A percentile compares a stretch with the other conserved stretches of the same genome.
Evolutionary conservation across 1,140 invertebrate species (phyloP).

Genomic region (Drosophila parabipectinata): DNA sequence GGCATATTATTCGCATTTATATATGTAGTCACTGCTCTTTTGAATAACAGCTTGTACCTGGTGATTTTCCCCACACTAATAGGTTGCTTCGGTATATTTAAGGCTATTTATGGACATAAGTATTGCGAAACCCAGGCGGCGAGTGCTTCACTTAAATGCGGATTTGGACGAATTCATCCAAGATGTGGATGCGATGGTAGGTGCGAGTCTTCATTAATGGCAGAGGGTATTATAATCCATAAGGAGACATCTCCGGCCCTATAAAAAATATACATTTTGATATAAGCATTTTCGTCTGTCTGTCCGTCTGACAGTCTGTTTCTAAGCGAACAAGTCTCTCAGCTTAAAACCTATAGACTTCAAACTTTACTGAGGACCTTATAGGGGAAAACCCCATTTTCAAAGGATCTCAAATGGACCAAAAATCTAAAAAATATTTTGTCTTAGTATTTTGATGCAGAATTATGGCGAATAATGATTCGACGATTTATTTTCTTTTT

Average conservation of each 20-base stretch:
- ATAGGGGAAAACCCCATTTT: too few species aligned
- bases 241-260: too few species aligned
- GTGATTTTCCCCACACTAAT: constrained; percentile 4
- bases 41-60: neutral
- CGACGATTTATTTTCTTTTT: neutral
- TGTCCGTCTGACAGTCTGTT: too few species aligned
- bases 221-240: too few species aligned
- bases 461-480: neutral
- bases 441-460: too few species aligned
- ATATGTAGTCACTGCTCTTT: neutral
- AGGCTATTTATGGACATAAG: neutral
- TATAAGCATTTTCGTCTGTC: too few species aligned
- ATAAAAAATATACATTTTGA: too few species aligned
- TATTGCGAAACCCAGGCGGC: neutral
- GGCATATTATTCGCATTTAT: neutral
- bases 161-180: neutral
- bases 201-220: neutral
- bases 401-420: too few species aligned
- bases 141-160: neutral
- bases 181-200: constrained; percentile 7
- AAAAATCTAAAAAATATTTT: too few species aligned
- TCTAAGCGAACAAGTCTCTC: too few species aligned
- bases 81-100: constrained; percentile 1
- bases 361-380: too few species aligned
- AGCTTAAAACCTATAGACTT: too few species aligned